Evolutionary conservation across 2,113 vertebrate species (phyloP), one percentile per base, ranked within the genome.

Genomic region (Chunga burmeisteri): DNA sequence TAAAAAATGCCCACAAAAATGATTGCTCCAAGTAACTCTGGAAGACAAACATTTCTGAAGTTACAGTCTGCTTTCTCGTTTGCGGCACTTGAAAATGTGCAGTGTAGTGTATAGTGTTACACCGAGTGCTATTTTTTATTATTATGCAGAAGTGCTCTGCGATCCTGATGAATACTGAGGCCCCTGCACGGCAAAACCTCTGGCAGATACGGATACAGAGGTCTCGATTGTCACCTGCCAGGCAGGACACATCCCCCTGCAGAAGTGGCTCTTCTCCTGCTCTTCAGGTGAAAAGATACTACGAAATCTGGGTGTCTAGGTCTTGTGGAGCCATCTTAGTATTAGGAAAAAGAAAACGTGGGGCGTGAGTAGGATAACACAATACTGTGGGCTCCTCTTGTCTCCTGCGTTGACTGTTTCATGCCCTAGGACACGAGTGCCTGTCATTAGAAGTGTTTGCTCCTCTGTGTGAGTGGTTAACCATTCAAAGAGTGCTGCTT

Each of bases 121-220:
- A 12, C 19, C 4, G 2, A 15, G 34, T 4, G 38, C 61, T 55
- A 2, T 11, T 16, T 42, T 30, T 22, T 23, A 2, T 38, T 19
- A 7, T 10, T 27, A 1, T 27, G 15, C n/a, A 7, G 47, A 40
- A 27, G 52, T 4, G 30, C 27, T n/a, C 52, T 46, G 70, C 36
- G 8, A 5, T n/a, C 34, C 75, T 2, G 58, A 4, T 9, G 34
- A 11, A 15, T 2, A 1, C 15, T 0, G 73, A 30, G 47, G 27
- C 16, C 29, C 17, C 61, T 7, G 5, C 11, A 1, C 59, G 66
- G 34, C 74, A 58, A 5, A 50, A 11, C 22, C 13, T 0, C 10
- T 1, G 52, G 65, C 26, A 19, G 66, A 7, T 17, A 38, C 38
- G 38, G 38, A 38, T 38, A 38, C 38, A 38, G 32, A 22, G 42